Base-by-base conservation (phyloP, 2,888 invertebrate species). In the Zootermopsis nevadensis region DNA sequence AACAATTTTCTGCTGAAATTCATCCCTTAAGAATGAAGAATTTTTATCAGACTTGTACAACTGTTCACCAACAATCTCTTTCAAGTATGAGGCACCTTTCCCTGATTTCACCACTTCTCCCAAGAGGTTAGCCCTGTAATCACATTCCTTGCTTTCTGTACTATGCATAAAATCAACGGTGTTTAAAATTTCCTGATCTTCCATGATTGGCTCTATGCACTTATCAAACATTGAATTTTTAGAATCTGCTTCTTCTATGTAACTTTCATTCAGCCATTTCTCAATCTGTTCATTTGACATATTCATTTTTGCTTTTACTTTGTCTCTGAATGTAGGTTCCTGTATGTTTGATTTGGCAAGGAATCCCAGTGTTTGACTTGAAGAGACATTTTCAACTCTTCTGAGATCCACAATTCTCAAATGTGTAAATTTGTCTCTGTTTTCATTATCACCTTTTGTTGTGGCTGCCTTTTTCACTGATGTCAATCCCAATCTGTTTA, bases 231-330 rank as follows among this genome's bases (percentile, higher is more conserved):
- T 33, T 4, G 15, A 8, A n/a, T n/a, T 38, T n/a, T 24, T 42
- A 38, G 35, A 48, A 31, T 81, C 69, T 31, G 74, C 22, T 53
- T 82, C 77, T 30, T 84, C 77, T 0, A 91, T 89, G 1, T 91
- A 91, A 85, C 92, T 92, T 86, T 92, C 92, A 83, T 91, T 91
- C 10, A 92, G 86, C 94, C 94, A 94, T 86, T 93, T 93, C 86
- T 94, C 93, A 72, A 94, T 94, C 88, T 93, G 93, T 86, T 93
- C 94, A 60, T 92, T 93, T 0, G 94, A 93, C 93, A 94, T 93
- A 86, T 94, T 94, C 0, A 94, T 93, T 87, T 93, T 92, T 30
- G 74, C 31, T 74, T 79, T 79, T 92, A 93, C 87, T 82, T 84
- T 82, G n/a, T 66, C 82, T 42, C 74, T 74, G n/a, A 82, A 60